Evolutionary conservation across 2,888 invertebrate species (phyloP).

Genomic region (Miltochrista miniata): DNA sequence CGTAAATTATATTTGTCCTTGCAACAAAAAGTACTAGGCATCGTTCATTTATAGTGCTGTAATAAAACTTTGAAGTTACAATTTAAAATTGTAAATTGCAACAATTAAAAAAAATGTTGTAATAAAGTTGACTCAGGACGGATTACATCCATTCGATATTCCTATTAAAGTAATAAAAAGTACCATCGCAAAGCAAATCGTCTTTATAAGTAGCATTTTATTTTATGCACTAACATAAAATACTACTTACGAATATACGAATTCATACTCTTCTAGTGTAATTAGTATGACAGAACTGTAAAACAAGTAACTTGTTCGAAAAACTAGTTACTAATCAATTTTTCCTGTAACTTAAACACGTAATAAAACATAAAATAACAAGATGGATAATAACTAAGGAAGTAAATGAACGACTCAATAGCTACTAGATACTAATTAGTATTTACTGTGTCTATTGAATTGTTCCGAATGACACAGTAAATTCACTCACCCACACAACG

Average conservation of each 20-base stretch:
- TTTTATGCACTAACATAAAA: slow-evolving; percentile 48
- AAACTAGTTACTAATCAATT: slow-evolving; percentile 3
- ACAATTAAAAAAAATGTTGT: slow-evolving; percentile 36
- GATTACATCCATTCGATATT: slow-evolving; percentile 24
- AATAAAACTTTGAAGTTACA: slow-evolving; percentile 39
- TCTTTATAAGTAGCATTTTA: slow-evolving; percentile 48
- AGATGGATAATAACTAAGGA: slow-evolving; percentile 13
- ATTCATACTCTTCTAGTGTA: slow-evolving; percentile 8
- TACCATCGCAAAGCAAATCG: slow-evolving; percentile 48
- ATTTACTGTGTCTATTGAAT: slow-evolving; percentile 11
- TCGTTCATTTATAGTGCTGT: slow-evolving; percentile 9
- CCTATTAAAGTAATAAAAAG: slow-evolving; percentile 40
- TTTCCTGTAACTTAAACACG: background rate
- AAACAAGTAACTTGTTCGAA: slow-evolving; percentile 20
- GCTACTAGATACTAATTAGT: slow-evolving; percentile 3
- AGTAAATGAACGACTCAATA: slow-evolving; percentile 10
- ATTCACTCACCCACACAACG: slow-evolving; percentile 54
- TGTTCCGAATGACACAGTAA: slow-evolving; percentile 8
- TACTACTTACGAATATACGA: slow-evolving; percentile 31
- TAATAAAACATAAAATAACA: background rate
- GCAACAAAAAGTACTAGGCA: slow-evolving; percentile 21
- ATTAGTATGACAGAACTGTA: slow-evolving; percentile 16
- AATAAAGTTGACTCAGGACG: slow-evolving; percentile 16
- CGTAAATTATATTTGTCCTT: slow-evolving; percentile 7
- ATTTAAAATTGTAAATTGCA: slow-evolving; percentile 41